Evolutionary conservation across 2,113 vertebrate genomes (phyloP).

Genomic region (Psephotus haematonotus): DNA sequence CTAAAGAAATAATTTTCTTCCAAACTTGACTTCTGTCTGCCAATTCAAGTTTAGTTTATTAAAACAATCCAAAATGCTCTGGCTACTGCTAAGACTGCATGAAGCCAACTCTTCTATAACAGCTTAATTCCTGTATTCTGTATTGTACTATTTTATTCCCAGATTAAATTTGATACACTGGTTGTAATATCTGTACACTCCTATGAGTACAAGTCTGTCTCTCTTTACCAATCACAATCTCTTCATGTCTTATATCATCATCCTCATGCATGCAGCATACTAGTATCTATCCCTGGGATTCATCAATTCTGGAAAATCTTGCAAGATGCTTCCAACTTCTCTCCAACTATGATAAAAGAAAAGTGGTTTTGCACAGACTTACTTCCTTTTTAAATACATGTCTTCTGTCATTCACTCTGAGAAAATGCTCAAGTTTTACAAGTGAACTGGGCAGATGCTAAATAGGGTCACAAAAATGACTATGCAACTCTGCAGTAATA

Average conservation of each 20-base stretch:
- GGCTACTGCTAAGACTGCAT: not conserved
- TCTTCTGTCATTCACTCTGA: not conserved
- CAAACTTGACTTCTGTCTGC: not conserved
- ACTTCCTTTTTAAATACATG: not conserved
- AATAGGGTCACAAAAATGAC: not conserved
- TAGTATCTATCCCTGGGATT: not conserved
- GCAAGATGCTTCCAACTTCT: not conserved
- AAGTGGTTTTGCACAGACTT: not conserved
- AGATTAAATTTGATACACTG: not conserved
- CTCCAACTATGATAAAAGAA: not conserved
- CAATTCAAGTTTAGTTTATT: not conserved
- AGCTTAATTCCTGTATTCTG: not conserved
- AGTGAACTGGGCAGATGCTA: not conserved
- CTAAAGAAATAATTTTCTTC: not conserved
- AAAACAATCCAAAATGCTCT: not conserved
- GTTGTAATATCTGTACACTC: not conserved
- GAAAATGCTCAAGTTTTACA: not conserved
- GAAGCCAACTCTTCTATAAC: not conserved
- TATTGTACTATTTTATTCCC: not conserved
- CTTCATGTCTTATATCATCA: rapidly evolving
- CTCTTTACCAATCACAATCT: not conserved
- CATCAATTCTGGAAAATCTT: not conserved
- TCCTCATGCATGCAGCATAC: not conserved
- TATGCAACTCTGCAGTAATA: not conserved
- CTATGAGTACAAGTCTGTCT: not conserved